These are phyloP conservation scores for Caenorhabditis afra DNA, from an alignment of 2,888 invertebrate species.

Conservation along the genomic window DNA sequence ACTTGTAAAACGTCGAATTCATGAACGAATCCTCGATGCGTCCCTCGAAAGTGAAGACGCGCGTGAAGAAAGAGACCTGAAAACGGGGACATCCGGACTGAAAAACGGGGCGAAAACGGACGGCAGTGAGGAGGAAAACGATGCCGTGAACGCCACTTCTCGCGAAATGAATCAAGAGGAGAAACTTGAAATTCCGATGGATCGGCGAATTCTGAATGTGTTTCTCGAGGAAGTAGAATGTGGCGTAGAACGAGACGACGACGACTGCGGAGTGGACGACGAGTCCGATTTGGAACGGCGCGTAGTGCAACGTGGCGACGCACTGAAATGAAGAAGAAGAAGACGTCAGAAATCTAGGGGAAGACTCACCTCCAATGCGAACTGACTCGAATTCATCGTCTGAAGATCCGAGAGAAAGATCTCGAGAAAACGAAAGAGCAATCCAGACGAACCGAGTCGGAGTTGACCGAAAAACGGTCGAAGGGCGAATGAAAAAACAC, in stretches of 20 bases:
- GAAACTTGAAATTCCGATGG: slow-evolving; percentile 22
- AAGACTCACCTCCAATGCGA: too few relatives aligned
- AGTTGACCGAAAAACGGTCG: too few relatives aligned
- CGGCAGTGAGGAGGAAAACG: neutral
- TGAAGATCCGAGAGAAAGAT: too few relatives aligned
- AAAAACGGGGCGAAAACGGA: too few relatives aligned
- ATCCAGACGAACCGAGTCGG: too few relatives aligned
- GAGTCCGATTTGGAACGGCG: slow-evolving; percentile 6
- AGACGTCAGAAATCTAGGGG: too few relatives aligned
- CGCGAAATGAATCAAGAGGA: slow-evolving; percentile 10
- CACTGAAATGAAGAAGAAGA: neutral
- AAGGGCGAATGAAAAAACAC: too few relatives aligned
- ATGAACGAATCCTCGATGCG: neutral
- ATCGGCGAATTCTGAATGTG: slow-evolving; percentile 20
- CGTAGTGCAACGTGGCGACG: slow-evolving; percentile 5
- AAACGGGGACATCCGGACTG: too few relatives aligned
- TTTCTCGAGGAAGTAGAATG: slow-evolving; percentile 10
- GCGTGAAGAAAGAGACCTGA: slow-evolving; percentile 21
- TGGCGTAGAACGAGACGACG: slow-evolving; percentile 11
- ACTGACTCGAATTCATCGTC: too few relatives aligned
- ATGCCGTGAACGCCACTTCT: slow-evolving; percentile 1
- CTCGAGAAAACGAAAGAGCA: too few relatives aligned
- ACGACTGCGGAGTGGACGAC: slow-evolving; percentile 8
- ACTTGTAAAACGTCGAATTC: slow-evolving; percentile 7
- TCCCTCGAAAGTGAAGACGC: neutral